Evolutionary conservation across 2,888 invertebrate genomes (phyloP), one percentile per base, ranked within the genome.

Genomic region (Euplagia quadripunctaria): DNA sequence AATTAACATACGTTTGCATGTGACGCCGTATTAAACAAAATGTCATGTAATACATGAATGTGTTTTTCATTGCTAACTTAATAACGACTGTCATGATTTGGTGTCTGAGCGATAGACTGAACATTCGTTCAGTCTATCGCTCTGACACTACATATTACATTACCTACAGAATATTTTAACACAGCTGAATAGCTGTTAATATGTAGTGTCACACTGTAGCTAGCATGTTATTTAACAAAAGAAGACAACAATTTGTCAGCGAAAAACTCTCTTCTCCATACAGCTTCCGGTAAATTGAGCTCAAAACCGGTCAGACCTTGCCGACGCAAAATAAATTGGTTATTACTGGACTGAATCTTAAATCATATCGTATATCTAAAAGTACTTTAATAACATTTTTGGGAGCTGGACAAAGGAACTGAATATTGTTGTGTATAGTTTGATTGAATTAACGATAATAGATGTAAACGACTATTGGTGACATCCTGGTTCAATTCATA

Each of bases 251-350:
- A 31, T 31, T 31, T 61, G 14, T 14, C 6, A 31, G 2, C n/a
- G 14, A 14, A 61, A 61, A 31, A 20, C 61, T 17, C 51, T 51
- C 43, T 63, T 64, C 64, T 64, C 43, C 42, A 70, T 17, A n/a
- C 46, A 2, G 64, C 42, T 55, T 75, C 63, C 72, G 61, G 71
- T 73, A 66, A 69, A 70, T 76, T 67, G 74, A 73, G 58, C 42
- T 71, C 65, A 12, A 52, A 17, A 61, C 71, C 64, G 68, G 67
- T 65, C 41, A 73, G 72, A 69, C 76, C 73, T 49, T 64, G 70
- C 52, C 76, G 75, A 75, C 79, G 52, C 79, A 17, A 83, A 83
- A 79, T 81, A 81, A 74, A 82, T 81, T 81, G 78, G 76, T 78
- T 82, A 76, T 81, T 80, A 76, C 75, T 80, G 83, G 71, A 64